A percentile compares a stretch with the other conserved stretches of the same genome.
Evolutionary conservation across 2,888 invertebrate species (phyloP).

Genomic region (Pheosia gnoma): DNA sequence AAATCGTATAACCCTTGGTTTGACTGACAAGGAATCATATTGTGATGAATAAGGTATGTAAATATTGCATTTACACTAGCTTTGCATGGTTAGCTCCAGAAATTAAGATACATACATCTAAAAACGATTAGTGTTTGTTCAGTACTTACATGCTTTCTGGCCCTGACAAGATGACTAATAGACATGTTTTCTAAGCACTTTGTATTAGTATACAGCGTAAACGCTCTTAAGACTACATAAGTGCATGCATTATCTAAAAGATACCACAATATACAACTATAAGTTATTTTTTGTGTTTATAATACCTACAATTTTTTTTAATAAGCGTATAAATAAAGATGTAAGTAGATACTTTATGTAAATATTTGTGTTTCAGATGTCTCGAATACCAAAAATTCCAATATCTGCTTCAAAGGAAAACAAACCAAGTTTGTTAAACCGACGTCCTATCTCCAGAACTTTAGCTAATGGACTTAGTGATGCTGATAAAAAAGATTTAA

Average conservation of each 20-base stretch:
- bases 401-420: slow-evolving; percentile 66
- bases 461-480: slow-evolving; percentile 68
- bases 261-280: too few species aligned
- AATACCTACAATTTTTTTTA: too few species aligned
- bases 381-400: slow-evolving; percentile 75
- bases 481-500: slow-evolving; percentile 66
- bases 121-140: too few species aligned
- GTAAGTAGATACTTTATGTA: not conserved
- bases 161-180: too few species aligned
- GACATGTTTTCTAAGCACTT: too few species aligned
- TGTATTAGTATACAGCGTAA: too few species aligned
- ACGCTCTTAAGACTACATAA: too few species aligned
- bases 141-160: too few species aligned
- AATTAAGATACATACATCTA: too few species aligned
- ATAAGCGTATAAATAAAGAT: too few species aligned
- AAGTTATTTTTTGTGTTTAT: too few species aligned
- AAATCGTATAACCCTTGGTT: slow-evolving; percentile 10
- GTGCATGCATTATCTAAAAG: too few species aligned
- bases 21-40: not conserved
- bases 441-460: slow-evolving; percentile 54
- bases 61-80: not conserved
- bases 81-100: not conserved
- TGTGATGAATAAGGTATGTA: slow-evolving; percentile 7
- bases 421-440: slow-evolving; percentile 58
- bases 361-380: slow-evolving; percentile 63